Evolutionary conservation across 2,888 invertebrate species (phyloP).

Genomic region (Drosophila affinis): DNA sequence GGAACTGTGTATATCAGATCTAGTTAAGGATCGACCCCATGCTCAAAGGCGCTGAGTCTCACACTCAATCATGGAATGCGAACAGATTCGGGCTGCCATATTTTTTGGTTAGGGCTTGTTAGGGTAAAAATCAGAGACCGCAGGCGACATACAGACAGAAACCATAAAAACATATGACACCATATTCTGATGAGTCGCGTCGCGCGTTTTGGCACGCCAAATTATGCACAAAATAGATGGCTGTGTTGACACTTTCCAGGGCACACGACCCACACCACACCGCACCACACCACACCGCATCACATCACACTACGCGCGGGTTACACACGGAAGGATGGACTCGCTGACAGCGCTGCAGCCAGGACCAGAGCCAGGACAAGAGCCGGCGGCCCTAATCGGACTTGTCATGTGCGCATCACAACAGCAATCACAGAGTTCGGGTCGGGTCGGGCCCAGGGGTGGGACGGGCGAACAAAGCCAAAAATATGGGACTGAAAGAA

Average conservation of each 20-base stretch:
- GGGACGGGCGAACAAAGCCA: slow-evolving; percentile 32
- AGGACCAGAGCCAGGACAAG: not conserved
- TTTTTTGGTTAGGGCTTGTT: not conserved
- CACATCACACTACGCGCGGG: not conserved
- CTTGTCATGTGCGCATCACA: slow-evolving; percentile 70
- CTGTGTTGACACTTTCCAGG: slow-evolving; percentile 58
- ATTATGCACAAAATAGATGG: slow-evolving; percentile 69
- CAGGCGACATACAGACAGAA: slow-evolving; percentile 13
- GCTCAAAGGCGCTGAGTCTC: not conserved
- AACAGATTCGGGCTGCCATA: not conserved
- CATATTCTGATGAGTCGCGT: slow-evolving; percentile 58
- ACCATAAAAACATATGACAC: slow-evolving; percentile 72
- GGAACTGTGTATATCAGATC: too few relatives aligned
- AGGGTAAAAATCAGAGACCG: slow-evolving; percentile 27
- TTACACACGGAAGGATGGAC: not conserved
- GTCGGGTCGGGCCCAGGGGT: slow-evolving; percentile 14
- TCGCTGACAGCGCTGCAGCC: not conserved
- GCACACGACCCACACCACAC: slow-evolving; percentile 3
- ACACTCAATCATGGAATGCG: not conserved
- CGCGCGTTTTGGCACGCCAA: slow-evolving; percentile 49
- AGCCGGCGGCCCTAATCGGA: slow-evolving; percentile 58
- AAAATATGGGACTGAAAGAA: slow-evolving; percentile 30
- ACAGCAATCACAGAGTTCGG: slow-evolving; percentile 37
- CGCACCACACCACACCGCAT: too few relatives aligned
- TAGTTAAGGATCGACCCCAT: not conserved